Percentiles rank a stretch among this genome's conserved stretches.
Evolutionary conservation across 2,888 invertebrate genomes (phyloP).

Genomic region (Microdon myrmicae): DNA sequence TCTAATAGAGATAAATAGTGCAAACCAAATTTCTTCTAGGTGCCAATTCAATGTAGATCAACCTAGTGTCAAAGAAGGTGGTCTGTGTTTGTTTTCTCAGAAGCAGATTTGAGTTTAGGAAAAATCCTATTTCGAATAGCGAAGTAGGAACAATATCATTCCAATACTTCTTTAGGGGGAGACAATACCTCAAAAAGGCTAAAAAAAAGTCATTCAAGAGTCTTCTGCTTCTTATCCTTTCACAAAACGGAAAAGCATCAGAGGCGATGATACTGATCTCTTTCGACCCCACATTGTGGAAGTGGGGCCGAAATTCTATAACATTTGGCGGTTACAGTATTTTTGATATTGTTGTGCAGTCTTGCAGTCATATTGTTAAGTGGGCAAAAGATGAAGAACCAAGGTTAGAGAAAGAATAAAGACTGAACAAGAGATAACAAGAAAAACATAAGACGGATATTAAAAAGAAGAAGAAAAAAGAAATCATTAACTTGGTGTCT

Average conservation of each 20-base stretch:
- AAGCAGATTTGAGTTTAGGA: no score
- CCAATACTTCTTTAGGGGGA: no score
- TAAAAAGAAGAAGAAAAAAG: neutral
- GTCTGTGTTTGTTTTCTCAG: no score
- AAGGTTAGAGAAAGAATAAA: no score
- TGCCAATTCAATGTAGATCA: no score
- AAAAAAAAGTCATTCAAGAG: conserved; percentile 27
- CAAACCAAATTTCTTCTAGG: no score
- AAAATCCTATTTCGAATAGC: no score
- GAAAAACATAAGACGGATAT: conserved; percentile 9
- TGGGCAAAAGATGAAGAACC: no score
- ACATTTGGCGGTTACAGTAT: conserved; percentile 15
- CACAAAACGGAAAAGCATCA: neutral
- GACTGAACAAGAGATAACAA: conserved; percentile 26
- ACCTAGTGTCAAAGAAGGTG: no score
- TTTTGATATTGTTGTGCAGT: conserved; percentile 8
- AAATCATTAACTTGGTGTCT: conserved; percentile 32
- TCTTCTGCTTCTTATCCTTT: conserved; percentile 20
- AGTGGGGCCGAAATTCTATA: conserved; percentile 18
- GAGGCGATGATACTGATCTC: conserved; percentile 12
- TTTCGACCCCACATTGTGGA: conserved; percentile 21
- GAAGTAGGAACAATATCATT: no score
- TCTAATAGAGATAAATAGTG: no score
- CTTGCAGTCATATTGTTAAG: neutral
- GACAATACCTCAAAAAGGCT: no score